These are phyloP conservation scores for Mirza zaza DNA, from an alignment of 2,113 vertebrate genomes.

Conservation along the genomic window DNA sequence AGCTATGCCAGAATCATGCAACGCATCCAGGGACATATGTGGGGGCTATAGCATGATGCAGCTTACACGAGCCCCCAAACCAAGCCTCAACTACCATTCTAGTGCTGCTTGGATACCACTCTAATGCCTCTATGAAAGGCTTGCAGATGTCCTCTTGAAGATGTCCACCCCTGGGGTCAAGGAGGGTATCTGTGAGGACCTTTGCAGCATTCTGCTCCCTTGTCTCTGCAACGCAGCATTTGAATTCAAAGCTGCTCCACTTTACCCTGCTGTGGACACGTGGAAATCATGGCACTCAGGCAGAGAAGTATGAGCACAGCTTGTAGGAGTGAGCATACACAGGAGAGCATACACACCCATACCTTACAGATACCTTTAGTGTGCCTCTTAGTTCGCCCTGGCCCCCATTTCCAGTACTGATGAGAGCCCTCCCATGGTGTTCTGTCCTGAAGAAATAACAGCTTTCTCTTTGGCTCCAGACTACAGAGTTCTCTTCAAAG, in stretches of 20 bases:
- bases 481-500: not conserved
- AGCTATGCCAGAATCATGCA: not conserved
- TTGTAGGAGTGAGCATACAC: too few species aligned
- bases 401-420: too few species aligned
- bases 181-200: not conserved
- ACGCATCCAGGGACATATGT: fast-evolving
- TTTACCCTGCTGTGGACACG: too few species aligned
- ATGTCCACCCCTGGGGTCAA: fast-evolving
- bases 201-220: not conserved
- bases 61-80: not conserved
- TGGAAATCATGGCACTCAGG: too few species aligned
- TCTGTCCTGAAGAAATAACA: not conserved
- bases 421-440: too few species aligned
- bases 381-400: too few species aligned
- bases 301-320: too few species aligned
- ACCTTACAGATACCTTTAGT: too few species aligned
- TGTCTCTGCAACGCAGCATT: fast-evolving
- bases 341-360: too few species aligned
- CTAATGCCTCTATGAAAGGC: not conserved
- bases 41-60: not conserved
- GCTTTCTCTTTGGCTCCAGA: not conserved
- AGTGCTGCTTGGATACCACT: not conserved
- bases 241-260: too few species aligned
- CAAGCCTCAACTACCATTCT: not conserved
- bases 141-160: too few species aligned